A percentile compares a stretch with the other conserved stretches of the same genome.
phyloP scores from a whole-genome alignment of 2,113 vertebrate genomes.

The Gobius niger region DNA sequence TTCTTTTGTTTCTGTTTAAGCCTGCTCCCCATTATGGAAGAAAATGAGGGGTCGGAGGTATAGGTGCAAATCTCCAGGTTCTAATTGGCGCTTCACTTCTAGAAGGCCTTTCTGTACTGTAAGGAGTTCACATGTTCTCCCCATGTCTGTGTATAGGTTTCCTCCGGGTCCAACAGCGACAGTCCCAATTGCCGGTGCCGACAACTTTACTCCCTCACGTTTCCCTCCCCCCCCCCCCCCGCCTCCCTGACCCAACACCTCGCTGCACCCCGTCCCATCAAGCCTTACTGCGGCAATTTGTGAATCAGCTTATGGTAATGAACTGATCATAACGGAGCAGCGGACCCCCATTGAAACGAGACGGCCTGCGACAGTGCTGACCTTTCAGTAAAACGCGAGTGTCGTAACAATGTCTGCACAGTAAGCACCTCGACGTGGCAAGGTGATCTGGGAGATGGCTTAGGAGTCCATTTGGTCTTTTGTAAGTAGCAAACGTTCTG shows the following conservation, averaged over 20 bases:
- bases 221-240: constrained; percentile 16
- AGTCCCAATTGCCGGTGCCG: too few species aligned
- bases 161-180: too few species aligned
- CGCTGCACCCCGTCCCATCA: constrained; percentile 42
- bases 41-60: constrained; percentile 29
- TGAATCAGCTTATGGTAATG: constrained; percentile 76
- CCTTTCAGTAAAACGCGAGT: constrained; percentile 72
- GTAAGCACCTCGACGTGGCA: constrained; percentile 78
- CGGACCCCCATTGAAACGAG: constrained; percentile 61
- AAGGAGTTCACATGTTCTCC: too few species aligned
- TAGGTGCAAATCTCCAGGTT: constrained; percentile 15
- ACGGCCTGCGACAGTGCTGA: constrained; percentile 67
- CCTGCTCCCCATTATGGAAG: neutral
- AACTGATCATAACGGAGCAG: constrained; percentile 67
- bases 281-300: constrained; percentile 68
- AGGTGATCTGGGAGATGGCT: constrained; percentile 69
- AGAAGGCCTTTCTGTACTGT: too few species aligned
- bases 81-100: too few species aligned
- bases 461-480: constrained; percentile 72
- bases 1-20: constrained; percentile 21
- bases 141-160: too few species aligned
- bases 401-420: constrained; percentile 78
- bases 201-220: neutral
- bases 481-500: constrained; percentile 46
- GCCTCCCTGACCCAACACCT: constrained; percentile 26